phyloP scores from a whole-genome alignment of 2,888 invertebrate species.

The Spialia ferax region DNA sequence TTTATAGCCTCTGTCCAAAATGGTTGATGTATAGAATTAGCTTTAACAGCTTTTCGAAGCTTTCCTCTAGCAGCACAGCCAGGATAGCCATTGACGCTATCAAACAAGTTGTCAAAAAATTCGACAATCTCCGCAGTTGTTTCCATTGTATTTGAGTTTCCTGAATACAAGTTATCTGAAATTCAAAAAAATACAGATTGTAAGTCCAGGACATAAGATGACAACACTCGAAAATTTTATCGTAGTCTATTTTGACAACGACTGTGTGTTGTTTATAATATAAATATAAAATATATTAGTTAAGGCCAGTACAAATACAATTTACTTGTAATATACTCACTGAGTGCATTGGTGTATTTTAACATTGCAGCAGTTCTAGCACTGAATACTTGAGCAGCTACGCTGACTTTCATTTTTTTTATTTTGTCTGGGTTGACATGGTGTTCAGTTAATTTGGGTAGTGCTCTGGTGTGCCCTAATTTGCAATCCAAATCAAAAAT shows the following conservation, averaged over 20 bases:
- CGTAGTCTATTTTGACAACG: no score
- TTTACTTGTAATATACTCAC: background rate
- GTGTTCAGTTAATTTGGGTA: constrained; percentile 39
- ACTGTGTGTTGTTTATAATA: background rate
- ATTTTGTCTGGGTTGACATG: constrained; percentile 29
- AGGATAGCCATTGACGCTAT: constrained; percentile 6
- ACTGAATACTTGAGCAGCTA: constrained; percentile 40
- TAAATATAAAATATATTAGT: background rate
- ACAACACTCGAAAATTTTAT: no score
- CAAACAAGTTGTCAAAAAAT: background rate
- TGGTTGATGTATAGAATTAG: background rate
- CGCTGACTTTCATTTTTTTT: constrained; percentile 42
- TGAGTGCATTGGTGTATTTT: constrained; percentile 4
- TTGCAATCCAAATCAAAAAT: constrained; percentile 32
- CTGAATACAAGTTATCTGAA: background rate
- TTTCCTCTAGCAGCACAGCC: background rate
- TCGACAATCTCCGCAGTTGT: background rate
- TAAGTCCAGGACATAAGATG: no score
- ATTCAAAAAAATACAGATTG: no score
- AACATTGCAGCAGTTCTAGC: constrained; percentile 41
- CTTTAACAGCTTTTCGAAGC: background rate
- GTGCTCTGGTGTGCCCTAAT: constrained; percentile 39
- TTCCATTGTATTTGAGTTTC: background rate
- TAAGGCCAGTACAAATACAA: background rate
- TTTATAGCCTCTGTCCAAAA: background rate